Base-by-base conservation (phyloP, 64 coral and sea anemone species). In the Pachyseris speciosa region DNA sequence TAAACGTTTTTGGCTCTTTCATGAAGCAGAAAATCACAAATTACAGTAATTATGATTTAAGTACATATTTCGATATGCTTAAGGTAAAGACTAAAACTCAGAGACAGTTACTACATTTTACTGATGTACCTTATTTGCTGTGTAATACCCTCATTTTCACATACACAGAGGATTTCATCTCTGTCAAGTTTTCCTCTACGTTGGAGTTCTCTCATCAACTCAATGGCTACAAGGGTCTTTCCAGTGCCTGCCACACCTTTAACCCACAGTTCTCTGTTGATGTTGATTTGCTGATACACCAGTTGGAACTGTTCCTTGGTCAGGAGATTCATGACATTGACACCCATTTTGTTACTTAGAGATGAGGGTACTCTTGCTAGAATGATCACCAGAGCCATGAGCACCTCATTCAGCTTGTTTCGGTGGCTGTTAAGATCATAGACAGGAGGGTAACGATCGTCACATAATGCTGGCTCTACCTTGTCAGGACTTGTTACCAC, bases 171-270 rank as follows among this genome's bases (percentile, higher is more conserved):
- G 25, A 77, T 77, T 2, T 77, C 13, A 3, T 30, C 26, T 4
- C 10, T 13, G 11, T 15, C 22, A 0, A 77, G 74, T 7, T 15
- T 77, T 9, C 52, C 45, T 5, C n/a, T 27, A 6, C 11, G 43
- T 0, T 9, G 9, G 27, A 77, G 43, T 27, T 77, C 27, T 31
- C 17, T 50, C 0, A 77, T 77, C 9, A 77, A 48, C 26, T 77
- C 74, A 13, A 53, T 7, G 5, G 74, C 44, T 1, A 77, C 74
- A 0, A 52, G 25, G 0, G 74, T 77, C 15, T 77, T 77, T 6
- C 74, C 74, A 33, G 74, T 77, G 1, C 74, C 74, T 32, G 74
- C 44, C 24, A 12, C 44, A 52, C 74, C 74, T 2, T 52, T 77
- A 5, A 77, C 19, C 74, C 74, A 77, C 11, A 77, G 9, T 30